These are phyloP conservation scores for Halictus ligatus DNA, from an alignment of 2,888 invertebrate genomes.

Conservation along the genomic window DNA sequence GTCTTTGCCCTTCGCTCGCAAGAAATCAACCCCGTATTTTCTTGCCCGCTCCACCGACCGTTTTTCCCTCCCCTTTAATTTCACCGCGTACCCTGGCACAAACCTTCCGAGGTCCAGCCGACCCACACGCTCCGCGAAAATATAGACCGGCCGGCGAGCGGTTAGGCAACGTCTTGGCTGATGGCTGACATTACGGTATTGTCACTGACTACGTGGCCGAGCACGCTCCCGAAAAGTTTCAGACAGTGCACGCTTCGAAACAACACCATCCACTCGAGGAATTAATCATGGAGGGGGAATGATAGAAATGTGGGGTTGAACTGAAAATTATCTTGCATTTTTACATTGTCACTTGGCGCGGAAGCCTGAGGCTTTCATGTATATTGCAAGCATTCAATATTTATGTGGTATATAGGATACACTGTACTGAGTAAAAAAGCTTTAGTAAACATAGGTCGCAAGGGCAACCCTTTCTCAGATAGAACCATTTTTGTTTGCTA, in stretches of 20 bases:
- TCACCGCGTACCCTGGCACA: slow-evolving; percentile 35
- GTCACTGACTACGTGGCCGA: slow-evolving; percentile 29
- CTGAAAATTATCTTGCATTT: background rate
- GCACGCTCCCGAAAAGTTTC: slow-evolving; percentile 24
- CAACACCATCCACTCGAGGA: slow-evolving; percentile 5
- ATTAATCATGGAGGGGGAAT: slow-evolving; percentile 23
- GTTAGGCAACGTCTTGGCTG: slow-evolving; percentile 60
- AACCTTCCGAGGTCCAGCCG: slow-evolving; percentile 24
- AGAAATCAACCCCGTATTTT: slow-evolving; percentile 54
- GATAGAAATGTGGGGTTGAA: background rate
- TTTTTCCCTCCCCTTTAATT: slow-evolving; percentile 53
- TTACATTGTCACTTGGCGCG: background rate
- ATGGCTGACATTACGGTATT: slow-evolving; percentile 49
- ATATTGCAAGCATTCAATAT: too few relatives aligned
- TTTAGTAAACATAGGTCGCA: too few relatives aligned
- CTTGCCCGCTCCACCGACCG: slow-evolving; percentile 28
- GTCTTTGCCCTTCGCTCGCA: slow-evolving; percentile 59
- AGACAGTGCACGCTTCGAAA: background rate
- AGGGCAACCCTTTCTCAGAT: too few relatives aligned
- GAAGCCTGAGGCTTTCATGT: too few relatives aligned
- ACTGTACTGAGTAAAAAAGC: too few relatives aligned
- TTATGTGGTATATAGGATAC: too few relatives aligned
- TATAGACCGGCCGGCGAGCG: slow-evolving; percentile 41
- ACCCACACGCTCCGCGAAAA: slow-evolving; percentile 43
- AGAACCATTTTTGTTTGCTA: too few relatives aligned